Percentiles rank a stretch among this genome's conserved stretches.
Conservation (phyloP, 2,888 invertebrate genomes). For the Polydrusus cervinus region DNA sequence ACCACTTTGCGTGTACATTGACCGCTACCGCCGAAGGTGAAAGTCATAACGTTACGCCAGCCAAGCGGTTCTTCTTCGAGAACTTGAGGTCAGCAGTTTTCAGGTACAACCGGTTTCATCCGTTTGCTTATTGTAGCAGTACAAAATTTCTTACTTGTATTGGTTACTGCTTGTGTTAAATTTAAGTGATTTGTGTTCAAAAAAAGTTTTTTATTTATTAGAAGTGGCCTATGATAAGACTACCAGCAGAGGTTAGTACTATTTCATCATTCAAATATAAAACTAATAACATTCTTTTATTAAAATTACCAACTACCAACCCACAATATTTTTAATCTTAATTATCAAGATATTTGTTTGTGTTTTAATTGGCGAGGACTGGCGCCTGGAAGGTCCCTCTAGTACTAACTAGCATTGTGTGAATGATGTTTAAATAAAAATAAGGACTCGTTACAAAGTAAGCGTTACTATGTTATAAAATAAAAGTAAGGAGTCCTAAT, state of each 20-base stretch:
- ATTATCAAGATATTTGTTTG: too few species aligned
- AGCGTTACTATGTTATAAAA: too few species aligned
- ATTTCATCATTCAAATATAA: too few species aligned
- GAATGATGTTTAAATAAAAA: too few species aligned
- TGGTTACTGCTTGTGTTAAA: neutral
- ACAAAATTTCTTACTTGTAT: neutral
- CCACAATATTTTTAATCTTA: too few species aligned
- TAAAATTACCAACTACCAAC: too few species aligned
- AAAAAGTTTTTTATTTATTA: neutral
- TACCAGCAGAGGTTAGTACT: neutral
- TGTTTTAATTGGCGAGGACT: too few species aligned
- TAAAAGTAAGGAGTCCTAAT: too few species aligned
- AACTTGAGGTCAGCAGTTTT: slow-evolving; percentile 38
- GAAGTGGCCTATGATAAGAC: neutral
- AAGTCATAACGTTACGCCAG: slow-evolving; percentile 30
- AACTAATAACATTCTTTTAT: too few species aligned
- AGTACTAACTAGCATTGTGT: too few species aligned
- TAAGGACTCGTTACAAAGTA: too few species aligned
- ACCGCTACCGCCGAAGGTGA: slow-evolving; percentile 25
- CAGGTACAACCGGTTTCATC: slow-evolving; percentile 9
- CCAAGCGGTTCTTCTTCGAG: slow-evolving; percentile 28
- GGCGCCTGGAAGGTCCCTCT: too few species aligned
- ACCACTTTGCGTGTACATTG: slow-evolving; percentile 3
- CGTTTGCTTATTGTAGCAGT: neutral
- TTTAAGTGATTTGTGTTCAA: neutral